Evolutionary conservation across 1,140 invertebrate species (phyloP), one percentile per base, ranked within the genome.

Genomic region (Dolichoris vasculosae): DNA sequence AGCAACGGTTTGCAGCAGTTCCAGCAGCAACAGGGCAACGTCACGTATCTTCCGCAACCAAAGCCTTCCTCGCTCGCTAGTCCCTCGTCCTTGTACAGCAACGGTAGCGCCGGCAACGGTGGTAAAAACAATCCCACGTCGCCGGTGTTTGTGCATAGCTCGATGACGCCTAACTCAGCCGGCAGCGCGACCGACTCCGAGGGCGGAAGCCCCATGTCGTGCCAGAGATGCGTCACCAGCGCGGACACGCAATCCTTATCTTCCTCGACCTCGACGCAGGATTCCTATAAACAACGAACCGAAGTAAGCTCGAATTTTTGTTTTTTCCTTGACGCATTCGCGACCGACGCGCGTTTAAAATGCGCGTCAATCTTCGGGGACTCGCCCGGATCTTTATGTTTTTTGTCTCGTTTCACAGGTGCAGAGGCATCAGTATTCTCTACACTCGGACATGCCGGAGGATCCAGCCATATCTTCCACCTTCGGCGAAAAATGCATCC

Each of bases 401-500:
- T 38, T 26, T 35, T 64, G 4, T 3, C 40, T 38, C 11, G 4
- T 40, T 20, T 51, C 15, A 71, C 90, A 92, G 69, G 88, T 91
- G 51, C 89, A 91, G 48, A 91, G 90, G 69, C 90, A 91, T 43
- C 91, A 90, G 84, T 92, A 91, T 76, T 76, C 91, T 67, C 85
- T 92, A 71, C 91, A 92, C 55, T 89, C 90, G 85, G 92, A 93
- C 87, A 94, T 94, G 86, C 94, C 95, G n/a, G 95, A 96, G 40
- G 95, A 95, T 92, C 95, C 95, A 23, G 95, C 96, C 35, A 96
- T 96, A 35, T 96, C 96, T 26, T 96, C 96, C 1, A 96, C 95
- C 2, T 95, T 95, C 87, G 94, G 94, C 3, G 95, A 96, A 59
- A 94, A 95, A 88, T 92, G 93, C 93, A 88, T 90, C 88, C 89